Conservation (phyloP, 2,888 invertebrate genomes). For the Trissonchulus sp. region DNA sequence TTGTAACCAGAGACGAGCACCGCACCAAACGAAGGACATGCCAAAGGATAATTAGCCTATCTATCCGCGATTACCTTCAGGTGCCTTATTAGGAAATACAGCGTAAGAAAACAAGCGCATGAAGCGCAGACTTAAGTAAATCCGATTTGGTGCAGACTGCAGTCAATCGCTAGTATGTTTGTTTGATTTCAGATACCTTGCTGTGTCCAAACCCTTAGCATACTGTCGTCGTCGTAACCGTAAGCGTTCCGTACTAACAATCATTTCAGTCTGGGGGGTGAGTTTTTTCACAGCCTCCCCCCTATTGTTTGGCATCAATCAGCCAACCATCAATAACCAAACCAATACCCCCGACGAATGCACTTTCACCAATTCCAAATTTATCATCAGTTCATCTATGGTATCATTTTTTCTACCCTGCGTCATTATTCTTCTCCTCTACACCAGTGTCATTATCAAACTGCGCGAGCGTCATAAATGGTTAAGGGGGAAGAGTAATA, state of each 20-base stretch:
- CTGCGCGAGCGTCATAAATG: conserved; percentile 47
- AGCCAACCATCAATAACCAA: conserved; percentile 62
- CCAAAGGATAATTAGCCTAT: no score
- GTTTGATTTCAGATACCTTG: conserved; percentile 71
- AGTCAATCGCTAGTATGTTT: no score
- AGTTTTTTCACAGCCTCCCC: conserved; percentile 91
- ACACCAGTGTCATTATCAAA: conserved; percentile 94
- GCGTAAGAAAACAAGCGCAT: no score
- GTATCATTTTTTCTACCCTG: conserved; percentile 98
- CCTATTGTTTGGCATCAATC: conserved; percentile 75
- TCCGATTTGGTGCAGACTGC: not conserved
- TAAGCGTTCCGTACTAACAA: conserved; percentile 80
- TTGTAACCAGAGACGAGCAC: no score
- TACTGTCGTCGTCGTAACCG: conserved; percentile 96
- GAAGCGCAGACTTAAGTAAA: no score
- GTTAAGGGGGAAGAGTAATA: no score
- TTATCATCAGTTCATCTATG: conserved; percentile 93
- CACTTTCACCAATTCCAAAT: conserved; percentile 94
- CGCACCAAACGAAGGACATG: no score
- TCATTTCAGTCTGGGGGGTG: conserved; percentile 89
- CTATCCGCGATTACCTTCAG: no score
- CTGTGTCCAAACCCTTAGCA: conserved; percentile 94
- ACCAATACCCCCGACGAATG: conserved; percentile 58
- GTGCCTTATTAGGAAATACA: no score
- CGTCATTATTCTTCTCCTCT: conserved; percentile 94